Base-by-base conservation (phyloP, 2,113 vertebrate species). In the Probosciger aterrimus region DNA sequence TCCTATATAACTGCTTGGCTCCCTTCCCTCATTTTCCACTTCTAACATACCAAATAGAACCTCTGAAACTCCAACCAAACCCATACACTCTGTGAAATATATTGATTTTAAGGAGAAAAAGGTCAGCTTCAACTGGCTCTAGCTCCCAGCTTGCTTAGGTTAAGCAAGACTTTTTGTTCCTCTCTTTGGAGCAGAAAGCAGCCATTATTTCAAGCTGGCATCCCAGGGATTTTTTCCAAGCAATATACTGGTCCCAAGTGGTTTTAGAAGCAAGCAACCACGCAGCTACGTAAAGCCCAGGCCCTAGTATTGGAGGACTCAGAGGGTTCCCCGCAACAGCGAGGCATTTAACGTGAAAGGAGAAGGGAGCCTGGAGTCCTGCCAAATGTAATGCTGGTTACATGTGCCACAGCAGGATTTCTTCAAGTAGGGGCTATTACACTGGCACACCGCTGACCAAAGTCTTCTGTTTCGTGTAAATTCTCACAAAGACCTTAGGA, bases 401-500 rank as follows among this genome's bases (percentile, higher is more conserved):
- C 73, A 68, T 1, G 0, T 80, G 75, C 41, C 94, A 80, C 86
- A 92, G 94, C 90, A 92, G 94, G 75, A 86, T 86, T 94, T 95
- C 82, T 88, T 92, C 93, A 95, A 93, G 85, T 14, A 77, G 44
- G 33, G 68, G 79, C 63, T 95, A 83, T 94, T 94, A 96, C 76
- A 62, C 60, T 55, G 79, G 88, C 92, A 94, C 53, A 90, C 88
- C 10, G 16, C 92, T 93, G 93, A 90, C 92, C 96, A 62, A 78
- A 94, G 67, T 95, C 95, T 79, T 87, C 83, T 91, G 91, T 71
- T 94, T 88, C 37, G 0, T 88, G 77, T 91, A 88, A 96, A 96
- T 89, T 96, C 88, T 67, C 63, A 44, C 80, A 65, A 95, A 94
- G 77, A 82, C 83, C 91, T 88, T 88, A 91, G 69, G 70, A 96